A percentile compares a stretch with the other conserved stretches of the same genome.
phyloP scores from a whole-genome alignment of 2,888 invertebrate species.

The Andrena chrysosceles region DNA sequence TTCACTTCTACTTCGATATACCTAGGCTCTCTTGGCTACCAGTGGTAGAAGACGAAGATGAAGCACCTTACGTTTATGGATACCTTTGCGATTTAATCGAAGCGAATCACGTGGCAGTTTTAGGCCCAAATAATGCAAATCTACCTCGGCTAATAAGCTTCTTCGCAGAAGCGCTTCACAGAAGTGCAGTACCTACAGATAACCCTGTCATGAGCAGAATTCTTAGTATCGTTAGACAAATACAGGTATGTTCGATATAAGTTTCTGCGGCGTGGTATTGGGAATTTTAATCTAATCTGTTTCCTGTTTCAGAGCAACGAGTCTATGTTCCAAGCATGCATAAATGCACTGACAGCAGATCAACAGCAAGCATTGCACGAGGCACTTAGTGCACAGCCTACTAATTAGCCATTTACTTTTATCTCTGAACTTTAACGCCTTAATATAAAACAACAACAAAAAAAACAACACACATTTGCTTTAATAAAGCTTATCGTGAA shows the following conservation, averaged over 20 bases:
- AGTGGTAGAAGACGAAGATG: slow-evolving; percentile 97
- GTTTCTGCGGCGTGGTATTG: not conserved
- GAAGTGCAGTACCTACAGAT: slow-evolving; percentile 92
- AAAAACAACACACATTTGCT: slow-evolving; percentile 55
- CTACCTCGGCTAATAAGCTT: slow-evolving; percentile 94
- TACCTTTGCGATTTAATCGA: slow-evolving; percentile 98
- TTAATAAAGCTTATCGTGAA: slow-evolving; percentile 63
- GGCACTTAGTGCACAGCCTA: slow-evolving; percentile 86
- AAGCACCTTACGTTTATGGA: slow-evolving; percentile 97
- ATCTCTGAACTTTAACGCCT: slow-evolving; percentile 66
- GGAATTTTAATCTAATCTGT: slow-evolving; percentile 1
- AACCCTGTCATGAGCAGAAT: slow-evolving; percentile 92
- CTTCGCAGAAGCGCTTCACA: slow-evolving; percentile 95
- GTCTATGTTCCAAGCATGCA: slow-evolving; percentile 92
- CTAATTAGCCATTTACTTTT: slow-evolving; percentile 69
- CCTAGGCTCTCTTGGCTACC: slow-evolving; percentile 96
- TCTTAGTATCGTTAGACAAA: slow-evolving; percentile 93
- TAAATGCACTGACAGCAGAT: slow-evolving; percentile 91
- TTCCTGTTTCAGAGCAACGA: slow-evolving; percentile 88
- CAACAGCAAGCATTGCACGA: slow-evolving; percentile 94
- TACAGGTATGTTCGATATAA: slow-evolving; percentile 88
- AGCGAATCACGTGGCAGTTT: slow-evolving; percentile 93
- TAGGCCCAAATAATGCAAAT: slow-evolving; percentile 95
- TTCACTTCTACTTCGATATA: slow-evolving; percentile 14
- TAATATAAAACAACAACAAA: slow-evolving; percentile 59